Conservation (phyloP, 2,113 vertebrate species). For the Atherinomorus stipes region DNA sequence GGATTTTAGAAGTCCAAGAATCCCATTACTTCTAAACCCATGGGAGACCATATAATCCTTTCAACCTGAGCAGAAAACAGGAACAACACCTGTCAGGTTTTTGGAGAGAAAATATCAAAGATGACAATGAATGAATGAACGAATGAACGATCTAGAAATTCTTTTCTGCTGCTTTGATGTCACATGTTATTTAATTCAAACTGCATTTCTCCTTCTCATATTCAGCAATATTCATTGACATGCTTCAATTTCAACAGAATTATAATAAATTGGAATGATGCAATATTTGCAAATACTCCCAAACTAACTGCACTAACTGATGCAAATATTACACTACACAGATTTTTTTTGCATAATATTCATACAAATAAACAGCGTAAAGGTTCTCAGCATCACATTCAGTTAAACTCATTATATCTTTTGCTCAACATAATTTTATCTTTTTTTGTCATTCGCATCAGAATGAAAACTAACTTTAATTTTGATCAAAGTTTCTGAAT, state of each 20-base stretch:
- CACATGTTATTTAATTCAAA: neutral
- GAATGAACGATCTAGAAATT: neutral
- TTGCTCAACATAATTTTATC: neutral
- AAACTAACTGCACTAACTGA: conserved; percentile 6
- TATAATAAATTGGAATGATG: conserved; percentile 19
- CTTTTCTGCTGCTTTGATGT: neutral
- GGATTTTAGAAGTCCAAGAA: conserved; percentile 29
- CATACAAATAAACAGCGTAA: neutral
- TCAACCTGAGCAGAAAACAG: neutral
- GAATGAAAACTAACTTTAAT: conserved; percentile 28
- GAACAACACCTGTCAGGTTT: neutral
- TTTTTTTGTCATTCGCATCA: conserved; percentile 28
- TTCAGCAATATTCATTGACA: conserved; percentile 9
- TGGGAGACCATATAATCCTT: conserved; percentile 10
- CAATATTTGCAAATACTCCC: conserved; percentile 20
- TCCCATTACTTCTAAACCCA: neutral
- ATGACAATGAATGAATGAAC: neutral
- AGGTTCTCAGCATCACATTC: conserved; percentile 5
- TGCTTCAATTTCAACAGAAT: neutral
- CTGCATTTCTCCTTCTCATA: neutral
- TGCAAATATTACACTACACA: conserved; percentile 21
- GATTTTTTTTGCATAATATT: neutral
- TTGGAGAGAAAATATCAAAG: neutral
- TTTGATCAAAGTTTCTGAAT: conserved; percentile 25
- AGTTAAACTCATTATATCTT: neutral